Percentiles rank a stretch among this genome's conserved stretches.
phyloP scores from a whole-genome alignment of 2,888 invertebrate genomes.

The Antheraea yamamai region DNA sequence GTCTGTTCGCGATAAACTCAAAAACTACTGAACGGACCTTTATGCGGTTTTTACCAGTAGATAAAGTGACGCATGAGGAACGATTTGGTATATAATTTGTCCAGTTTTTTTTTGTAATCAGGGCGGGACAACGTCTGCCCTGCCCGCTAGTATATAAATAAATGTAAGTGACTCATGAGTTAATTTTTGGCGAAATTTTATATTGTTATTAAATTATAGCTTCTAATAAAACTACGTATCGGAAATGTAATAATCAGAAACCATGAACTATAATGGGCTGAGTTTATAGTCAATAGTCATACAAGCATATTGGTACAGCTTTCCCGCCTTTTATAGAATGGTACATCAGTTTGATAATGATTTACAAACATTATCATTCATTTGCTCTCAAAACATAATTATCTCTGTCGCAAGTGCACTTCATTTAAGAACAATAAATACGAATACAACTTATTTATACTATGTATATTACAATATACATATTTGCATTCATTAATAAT shows the following conservation, averaged over 20 bases:
- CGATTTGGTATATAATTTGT: no score
- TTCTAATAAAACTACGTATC: not conserved
- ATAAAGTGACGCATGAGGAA: no score
- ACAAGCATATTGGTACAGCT: conserved; percentile 38
- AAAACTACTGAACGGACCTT: no score
- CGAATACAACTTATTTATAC: not conserved
- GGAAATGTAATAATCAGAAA: conserved; percentile 2
- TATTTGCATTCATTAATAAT: not conserved
- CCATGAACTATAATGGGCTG: not conserved
- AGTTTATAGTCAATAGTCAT: conserved; percentile 14
- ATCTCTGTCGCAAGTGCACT: conserved; percentile 25
- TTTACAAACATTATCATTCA: conserved; percentile 32
- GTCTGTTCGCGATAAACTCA: no score
- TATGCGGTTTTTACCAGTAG: no score
- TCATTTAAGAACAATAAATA: conserved; percentile 1
- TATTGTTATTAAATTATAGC: conserved; percentile 7
- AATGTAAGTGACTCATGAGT: conserved; percentile 1
- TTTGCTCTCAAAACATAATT: conserved; percentile 37
- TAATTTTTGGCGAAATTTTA: not conserved
- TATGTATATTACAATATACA: not conserved
- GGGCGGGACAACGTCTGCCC: no score
- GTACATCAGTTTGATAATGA: conserved; percentile 32
- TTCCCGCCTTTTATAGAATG: conserved; percentile 30
- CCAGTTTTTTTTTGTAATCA: no score
- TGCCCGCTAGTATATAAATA: no score